Evolutionary conservation across 2,797 vertebrate species (phyloP), one percentile per base, ranked within the genome.

Genomic region (Sardinella longiceps): DNA sequence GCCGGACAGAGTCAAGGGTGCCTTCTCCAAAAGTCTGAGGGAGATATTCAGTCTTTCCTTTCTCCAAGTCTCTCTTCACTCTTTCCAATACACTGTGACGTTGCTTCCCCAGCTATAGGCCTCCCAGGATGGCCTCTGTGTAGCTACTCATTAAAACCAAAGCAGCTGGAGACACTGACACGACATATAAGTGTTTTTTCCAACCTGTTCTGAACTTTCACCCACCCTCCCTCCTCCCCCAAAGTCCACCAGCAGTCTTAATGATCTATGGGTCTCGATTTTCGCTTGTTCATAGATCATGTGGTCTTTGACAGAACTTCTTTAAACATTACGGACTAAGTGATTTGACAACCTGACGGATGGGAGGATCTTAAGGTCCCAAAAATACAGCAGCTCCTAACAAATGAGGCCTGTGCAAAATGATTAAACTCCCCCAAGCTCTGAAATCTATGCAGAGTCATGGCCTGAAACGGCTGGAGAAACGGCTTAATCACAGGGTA

Each of bases 351-450:
- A 43, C 37, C 70, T 43, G 33, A 43, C 33, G 5, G 37, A 37
- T 77, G 70, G 70, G 18, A 77, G 39, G 37, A 20, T 77, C 70
- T 77, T 37, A 10, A 37, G 33, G 3, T 43, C 5, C 5, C 18
- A 77, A 77, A 77, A 77, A 77, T 43, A 20, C 37, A 43, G 33
- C 28, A 30, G 33, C 12, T n/a, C n/a, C 9, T 15, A 43, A 43
- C 37, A 77, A 77, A 77, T 77, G 70, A 39, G 70, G 70, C 37
- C 30, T 77, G 70, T 43, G 70, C 70, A 43, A 23, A 77, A 77
- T 77, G 33, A 77, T 77, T 20, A 43, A 70, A 15, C 63, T 70
- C 14, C 63, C 15, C 11, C 12, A 37, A 37, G 37, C 18, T 43
- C 70, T 15, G 39, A 37, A 20, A 33, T 6, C 15, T 39, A 37